phyloP scores from a whole-genome alignment of 2,113 vertebrate genomes.

The Microcebus lehilahytsara region DNA sequence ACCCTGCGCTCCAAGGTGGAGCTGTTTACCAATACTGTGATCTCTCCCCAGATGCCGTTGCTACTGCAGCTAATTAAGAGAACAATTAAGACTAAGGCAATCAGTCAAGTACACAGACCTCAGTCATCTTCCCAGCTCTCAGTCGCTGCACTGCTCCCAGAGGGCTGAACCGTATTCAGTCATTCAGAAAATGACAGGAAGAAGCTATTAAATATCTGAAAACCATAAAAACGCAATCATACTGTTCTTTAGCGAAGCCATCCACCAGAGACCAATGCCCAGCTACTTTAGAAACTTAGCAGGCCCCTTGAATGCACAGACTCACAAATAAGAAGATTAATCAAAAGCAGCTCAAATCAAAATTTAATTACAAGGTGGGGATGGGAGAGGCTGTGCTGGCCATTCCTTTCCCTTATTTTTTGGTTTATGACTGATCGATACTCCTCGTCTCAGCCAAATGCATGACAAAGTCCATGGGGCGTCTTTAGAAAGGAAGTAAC shows the following conservation, averaged over 20 bases:
- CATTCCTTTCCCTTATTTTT: constrained; percentile 78
- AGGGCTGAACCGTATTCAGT: constrained; percentile 87
- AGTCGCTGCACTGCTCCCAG: constrained; percentile 83
- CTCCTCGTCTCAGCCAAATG: constrained; percentile 79
- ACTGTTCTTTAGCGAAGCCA: constrained; percentile 85
- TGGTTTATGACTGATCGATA: constrained; percentile 87
- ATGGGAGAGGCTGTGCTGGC: constrained; percentile 78
- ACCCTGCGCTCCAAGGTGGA: constrained; percentile 88
- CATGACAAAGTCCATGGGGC: constrained; percentile 85
- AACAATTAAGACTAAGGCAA: constrained; percentile 96
- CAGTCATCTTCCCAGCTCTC: constrained; percentile 86
- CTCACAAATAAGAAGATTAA: constrained; percentile 89
- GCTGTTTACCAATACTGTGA: constrained; percentile 89
- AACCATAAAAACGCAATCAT: constrained; percentile 91
- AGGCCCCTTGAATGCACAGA: constrained; percentile 82
- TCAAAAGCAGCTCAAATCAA: constrained; percentile 87
- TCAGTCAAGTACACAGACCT: constrained; percentile 90
- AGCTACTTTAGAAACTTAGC: constrained; percentile 86
- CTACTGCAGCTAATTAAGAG: constrained; percentile 98
- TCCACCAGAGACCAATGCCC: constrained; percentile 85
- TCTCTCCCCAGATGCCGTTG: constrained; percentile 93
- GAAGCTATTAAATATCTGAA: constrained; percentile 91
- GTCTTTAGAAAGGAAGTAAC: constrained; percentile 88
- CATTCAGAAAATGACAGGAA: constrained; percentile 93
- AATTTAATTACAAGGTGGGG: constrained; percentile 88